Evolutionary conservation across 1,140 invertebrate species (phyloP).

Genomic region (Pectinophora gossypiella): DNA sequence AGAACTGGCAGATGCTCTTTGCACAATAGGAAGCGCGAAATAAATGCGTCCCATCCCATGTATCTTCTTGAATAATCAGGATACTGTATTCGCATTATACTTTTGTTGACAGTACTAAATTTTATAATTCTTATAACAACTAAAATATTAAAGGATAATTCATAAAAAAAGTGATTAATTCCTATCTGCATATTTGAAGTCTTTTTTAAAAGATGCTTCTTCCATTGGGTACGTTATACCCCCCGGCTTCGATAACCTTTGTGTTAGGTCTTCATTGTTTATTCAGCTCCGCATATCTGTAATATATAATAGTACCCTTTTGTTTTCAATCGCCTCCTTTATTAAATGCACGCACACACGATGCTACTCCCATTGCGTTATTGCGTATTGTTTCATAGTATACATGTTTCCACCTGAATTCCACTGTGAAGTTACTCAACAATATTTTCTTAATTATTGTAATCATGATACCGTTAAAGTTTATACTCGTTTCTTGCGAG

Average conservation of each 20-base stretch:
- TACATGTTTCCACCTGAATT: background rate
- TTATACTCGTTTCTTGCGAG: background rate
- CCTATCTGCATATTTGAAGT: too few species aligned
- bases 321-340: constrained; percentile 16
- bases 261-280: constrained; percentile 34
- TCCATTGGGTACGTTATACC: too few species aligned
- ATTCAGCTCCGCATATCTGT: constrained; percentile 19
- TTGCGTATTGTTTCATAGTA: background rate
- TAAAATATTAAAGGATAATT: too few species aligned
- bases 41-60: background rate
- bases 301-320: constrained; percentile 22
- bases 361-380: background rate
- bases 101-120: too few species aligned
- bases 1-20: constrained; percentile 30
- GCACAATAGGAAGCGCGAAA: constrained; percentile 18
- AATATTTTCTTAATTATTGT: background rate
- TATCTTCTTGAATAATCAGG: too few species aligned
- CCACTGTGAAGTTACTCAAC: background rate
- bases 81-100: too few species aligned
- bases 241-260: constrained; percentile 28
- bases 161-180: too few species aligned
- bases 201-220: too few species aligned
- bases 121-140: too few species aligned
- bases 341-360: background rate
- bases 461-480: background rate